Evolutionary conservation across 64 coral and sea anemone species (phyloP).

Genomic region (Montipora sp.): DNA sequence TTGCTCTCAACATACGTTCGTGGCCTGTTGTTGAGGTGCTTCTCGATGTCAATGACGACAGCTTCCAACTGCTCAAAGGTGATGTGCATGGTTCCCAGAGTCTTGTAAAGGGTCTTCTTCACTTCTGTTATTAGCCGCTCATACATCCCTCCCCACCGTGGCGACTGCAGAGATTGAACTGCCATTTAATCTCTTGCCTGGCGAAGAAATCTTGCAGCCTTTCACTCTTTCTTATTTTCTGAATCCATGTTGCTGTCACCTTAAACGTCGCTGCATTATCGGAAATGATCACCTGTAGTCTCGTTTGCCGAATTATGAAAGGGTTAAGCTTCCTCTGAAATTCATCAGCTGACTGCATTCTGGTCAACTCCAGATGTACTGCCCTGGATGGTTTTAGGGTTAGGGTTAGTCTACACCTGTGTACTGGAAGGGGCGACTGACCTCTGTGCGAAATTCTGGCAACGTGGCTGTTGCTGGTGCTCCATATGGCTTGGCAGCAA

Average conservation of each 20-base stretch:
- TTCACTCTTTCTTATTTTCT: constrained; percentile 35
- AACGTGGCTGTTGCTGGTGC: not conserved
- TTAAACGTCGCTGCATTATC: not conserved
- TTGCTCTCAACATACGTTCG: constrained; percentile 78
- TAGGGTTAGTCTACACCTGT: constrained; percentile 33
- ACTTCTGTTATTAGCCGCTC: constrained; percentile 65
- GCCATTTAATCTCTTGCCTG: constrained; percentile 40
- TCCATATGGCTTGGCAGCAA: constrained; percentile 10
- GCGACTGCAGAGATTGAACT: constrained; percentile 41
- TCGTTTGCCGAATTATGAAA: not conserved
- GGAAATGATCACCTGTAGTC: not conserved
- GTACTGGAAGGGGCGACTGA: constrained; percentile 10
- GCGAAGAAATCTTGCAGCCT: constrained; percentile 40
- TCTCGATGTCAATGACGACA: constrained; percentile 74
- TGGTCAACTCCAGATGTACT: constrained; percentile 73
- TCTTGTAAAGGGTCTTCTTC: constrained; percentile 84
- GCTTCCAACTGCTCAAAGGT: constrained; percentile 53
- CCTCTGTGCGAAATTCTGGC: not conserved
- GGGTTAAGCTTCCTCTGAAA: constrained; percentile 40
- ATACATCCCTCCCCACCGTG: constrained; percentile 78
- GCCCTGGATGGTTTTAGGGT: constrained; percentile 48
- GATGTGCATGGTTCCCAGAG: constrained; percentile 58
- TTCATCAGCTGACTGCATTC: constrained; percentile 59
- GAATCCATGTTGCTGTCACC: not conserved
- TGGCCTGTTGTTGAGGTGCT: constrained; percentile 79